phyloP scores from a whole-genome alignment of 2,888 invertebrate genomes.

The Cancer borealis region DNA sequence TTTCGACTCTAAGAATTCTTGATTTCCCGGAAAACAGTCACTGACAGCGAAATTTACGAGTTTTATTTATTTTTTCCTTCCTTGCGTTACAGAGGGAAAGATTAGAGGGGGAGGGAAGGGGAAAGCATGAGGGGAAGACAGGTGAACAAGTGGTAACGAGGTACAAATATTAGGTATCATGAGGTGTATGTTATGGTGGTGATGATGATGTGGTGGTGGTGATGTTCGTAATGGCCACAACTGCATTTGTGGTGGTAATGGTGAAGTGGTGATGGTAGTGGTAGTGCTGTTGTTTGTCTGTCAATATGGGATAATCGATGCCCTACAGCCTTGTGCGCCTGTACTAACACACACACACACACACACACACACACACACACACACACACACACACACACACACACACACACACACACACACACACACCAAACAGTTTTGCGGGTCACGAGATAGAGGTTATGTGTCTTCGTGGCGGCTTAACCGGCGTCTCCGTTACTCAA shows the following conservation, averaged over 20 bases:
- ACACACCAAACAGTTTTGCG: neutral
- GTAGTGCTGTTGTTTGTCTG: neutral
- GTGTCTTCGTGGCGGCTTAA: neutral
- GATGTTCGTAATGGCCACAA: neutral
- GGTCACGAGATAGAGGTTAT: neutral
- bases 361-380: neutral
- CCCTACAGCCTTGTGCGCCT: neutral
- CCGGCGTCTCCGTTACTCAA: neutral
- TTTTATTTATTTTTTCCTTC: neutral
- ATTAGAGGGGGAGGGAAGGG: neutral
- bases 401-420: constrained; percentile 14
- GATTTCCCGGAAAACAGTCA: neutral
- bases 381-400: neutral
- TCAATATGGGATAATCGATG: constrained; percentile 1
- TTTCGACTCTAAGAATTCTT: neutral
- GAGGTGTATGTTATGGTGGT: neutral
- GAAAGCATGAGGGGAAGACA: neutral
- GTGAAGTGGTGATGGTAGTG: neutral
- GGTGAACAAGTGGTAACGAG: neutral
- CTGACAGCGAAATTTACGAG: neutral
- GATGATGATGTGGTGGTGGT: neutral
- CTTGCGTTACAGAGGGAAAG: neutral
- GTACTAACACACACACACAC: neutral
- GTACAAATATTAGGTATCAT: neutral
- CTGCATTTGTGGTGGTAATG: neutral